Conservation (phyloP, 2,888 invertebrate genomes). For the Aleiodes testaceus region DNA sequence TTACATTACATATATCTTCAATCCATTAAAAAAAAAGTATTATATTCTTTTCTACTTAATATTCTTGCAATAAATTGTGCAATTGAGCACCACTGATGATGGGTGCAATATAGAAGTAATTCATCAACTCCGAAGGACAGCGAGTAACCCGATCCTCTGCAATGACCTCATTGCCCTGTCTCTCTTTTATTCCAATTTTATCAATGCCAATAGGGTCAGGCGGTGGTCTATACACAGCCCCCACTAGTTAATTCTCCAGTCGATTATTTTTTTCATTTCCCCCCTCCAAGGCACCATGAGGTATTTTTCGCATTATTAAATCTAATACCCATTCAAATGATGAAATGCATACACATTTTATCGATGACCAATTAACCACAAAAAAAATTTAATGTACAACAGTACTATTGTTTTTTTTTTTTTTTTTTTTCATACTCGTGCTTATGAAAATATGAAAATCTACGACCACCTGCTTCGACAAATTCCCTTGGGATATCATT, state of each 20-base stretch:
- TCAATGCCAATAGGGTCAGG: conserved; percentile 65
- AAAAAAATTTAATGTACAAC: neutral
- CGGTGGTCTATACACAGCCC: conserved; percentile 53
- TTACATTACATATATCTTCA: too few species aligned
- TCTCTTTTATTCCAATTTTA: conserved; percentile 50
- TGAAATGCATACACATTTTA: neutral
- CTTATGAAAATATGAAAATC: neutral
- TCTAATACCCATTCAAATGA: conserved; percentile 45
- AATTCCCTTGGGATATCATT: conserved; percentile 49
- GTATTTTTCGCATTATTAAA: conserved; percentile 51
- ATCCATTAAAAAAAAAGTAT: too few species aligned
- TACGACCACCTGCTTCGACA: conserved; percentile 41
- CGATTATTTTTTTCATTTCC: conserved; percentile 51
- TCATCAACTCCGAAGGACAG: conserved; percentile 64
- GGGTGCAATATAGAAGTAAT: conserved; percentile 63
- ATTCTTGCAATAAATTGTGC: neutral
- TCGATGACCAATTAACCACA: neutral
- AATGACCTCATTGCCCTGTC: conserved; percentile 34
- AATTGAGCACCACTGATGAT: conserved; percentile 64
- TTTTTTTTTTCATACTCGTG: neutral
- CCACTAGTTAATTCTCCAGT: conserved; percentile 62
- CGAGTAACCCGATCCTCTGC: conserved; percentile 64
- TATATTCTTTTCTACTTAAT: neutral
- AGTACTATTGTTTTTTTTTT: neutral
- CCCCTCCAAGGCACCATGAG: neutral